phyloP scores from a whole-genome alignment of 1,140 invertebrate species.

The Pogonomyrmex californicus region DNA sequence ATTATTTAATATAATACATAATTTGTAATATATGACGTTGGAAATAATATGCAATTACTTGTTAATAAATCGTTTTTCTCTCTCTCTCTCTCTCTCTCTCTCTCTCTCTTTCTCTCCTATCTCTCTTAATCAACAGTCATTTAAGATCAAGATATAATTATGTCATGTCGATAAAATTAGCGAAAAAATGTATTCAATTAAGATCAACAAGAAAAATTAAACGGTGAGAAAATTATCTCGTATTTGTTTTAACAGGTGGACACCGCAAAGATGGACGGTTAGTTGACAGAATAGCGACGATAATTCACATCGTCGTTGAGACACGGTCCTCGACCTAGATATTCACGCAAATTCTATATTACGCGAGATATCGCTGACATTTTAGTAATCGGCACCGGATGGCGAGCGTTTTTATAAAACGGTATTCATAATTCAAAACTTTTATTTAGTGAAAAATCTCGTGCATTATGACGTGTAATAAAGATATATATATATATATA shows the following conservation, averaged over 20 bases:
- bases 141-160: neutral
- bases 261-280: constrained; percentile 39
- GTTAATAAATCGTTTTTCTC: neutral
- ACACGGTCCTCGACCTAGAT: constrained; percentile 68
- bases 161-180: neutral
- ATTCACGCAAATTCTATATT: constrained; percentile 49
- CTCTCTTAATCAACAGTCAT: neutral
- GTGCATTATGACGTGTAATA: neutral
- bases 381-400: constrained; percentile 18
- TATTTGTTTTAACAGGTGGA: constrained; percentile 39
- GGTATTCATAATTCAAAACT: neutral
- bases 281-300: constrained; percentile 18
- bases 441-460: neutral
- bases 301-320: constrained; percentile 59
- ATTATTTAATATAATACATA: neutral
- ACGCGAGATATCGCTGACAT: constrained; percentile 6
- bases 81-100: too few species aligned
- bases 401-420: constrained; percentile 12
- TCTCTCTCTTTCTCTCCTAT: too few species aligned
- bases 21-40: neutral
- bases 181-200: neutral
- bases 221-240: neutral
- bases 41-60: neutral
- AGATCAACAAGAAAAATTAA: neutral
- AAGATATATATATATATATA: too few species aligned